A percentile compares a stretch with the other conserved stretches of the same genome.
Evolutionary conservation across 2,888 invertebrate genomes (phyloP).

Genomic region (Ferdinandea cuprea): DNA sequence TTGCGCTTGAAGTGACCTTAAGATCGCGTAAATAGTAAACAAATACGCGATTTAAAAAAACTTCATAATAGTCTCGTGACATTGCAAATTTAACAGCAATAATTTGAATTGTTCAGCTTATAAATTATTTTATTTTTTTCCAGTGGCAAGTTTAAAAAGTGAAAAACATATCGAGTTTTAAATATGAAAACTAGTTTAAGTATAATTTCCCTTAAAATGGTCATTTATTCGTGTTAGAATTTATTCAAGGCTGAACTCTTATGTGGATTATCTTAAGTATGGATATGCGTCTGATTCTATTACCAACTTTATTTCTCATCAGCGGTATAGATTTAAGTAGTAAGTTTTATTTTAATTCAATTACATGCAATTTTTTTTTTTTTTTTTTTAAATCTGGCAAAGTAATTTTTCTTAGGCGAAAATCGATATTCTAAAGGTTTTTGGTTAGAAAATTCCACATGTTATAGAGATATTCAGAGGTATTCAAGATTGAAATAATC

Average conservation of each 20-base stretch:
- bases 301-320: constrained; percentile 47
- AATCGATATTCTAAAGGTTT: no score
- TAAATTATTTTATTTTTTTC: no score
- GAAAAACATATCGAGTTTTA: constrained; percentile 38
- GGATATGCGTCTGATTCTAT: constrained; percentile 56
- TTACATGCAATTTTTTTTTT: neutral
- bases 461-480: no score
- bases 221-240: constrained; percentile 32
- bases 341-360: constrained; percentile 26
- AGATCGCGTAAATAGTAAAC: constrained; percentile 32
- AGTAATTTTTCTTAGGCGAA: no score
- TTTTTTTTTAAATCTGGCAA: no score
- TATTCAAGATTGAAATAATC: no score
- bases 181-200: constrained; percentile 38
- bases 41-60: neutral
- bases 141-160: constrained; percentile 43
- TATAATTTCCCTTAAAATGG: constrained; percentile 42
- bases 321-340: constrained; percentile 43
- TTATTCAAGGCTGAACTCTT: constrained; percentile 32
- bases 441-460: no score
- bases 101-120: constrained; percentile 10
- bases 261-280: constrained; percentile 59
- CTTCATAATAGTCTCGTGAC: neutral
- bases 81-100: neutral
- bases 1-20: constrained; percentile 46